Evolutionary conservation across 2,888 invertebrate species (phyloP), one percentile per base, ranked within the genome.

Genomic region (Ptychoptera contaminata): DNA sequence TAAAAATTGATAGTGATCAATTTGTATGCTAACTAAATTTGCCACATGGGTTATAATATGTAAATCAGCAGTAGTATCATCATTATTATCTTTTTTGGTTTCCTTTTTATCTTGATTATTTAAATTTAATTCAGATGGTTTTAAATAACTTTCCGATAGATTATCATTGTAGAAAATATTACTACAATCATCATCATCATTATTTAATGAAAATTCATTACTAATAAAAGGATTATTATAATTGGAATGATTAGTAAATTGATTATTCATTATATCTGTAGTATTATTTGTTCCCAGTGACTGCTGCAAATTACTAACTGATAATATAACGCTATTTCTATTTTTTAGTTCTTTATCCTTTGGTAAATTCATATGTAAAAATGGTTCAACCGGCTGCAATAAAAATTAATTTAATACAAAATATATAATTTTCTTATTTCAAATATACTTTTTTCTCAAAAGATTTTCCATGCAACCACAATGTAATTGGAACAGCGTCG

Each of bases 1-100:
- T 53, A 93, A 71, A 67, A 82, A 82, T 68, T 94, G 93, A 65
- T 86, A 91, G 64, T 93, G 93, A 69, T 91, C 93, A 48, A 96
- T 72, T 66, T 94, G 93, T 4, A 91, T 70, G 51, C 87, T 87
- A 43, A 92, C 79, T 56, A 92, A 70, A 56, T 86, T 86, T 42
- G 82, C 77, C 42, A 91, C 79, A 56, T 88, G 79, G 0, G 82
- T 82, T 42, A 93, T 73, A 23, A 82, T 76, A 65, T 86, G 85
- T 51, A 90, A 76, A 53, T 82, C 80, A 9, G 81, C 79, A 49
- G 70, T 67, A 15, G 62, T 63, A 12, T 65, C 67, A 12, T 67
- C 67, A 51, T 67, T 62, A 49, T 65, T 47, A 8, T 29, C 37
- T 36, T 14, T 69, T 8, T n/a, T 68, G 34, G 68, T 67, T 15